Evolutionary conservation across 2,888 invertebrate genomes (phyloP).

Genomic region (Slavum lentiscoides): DNA sequence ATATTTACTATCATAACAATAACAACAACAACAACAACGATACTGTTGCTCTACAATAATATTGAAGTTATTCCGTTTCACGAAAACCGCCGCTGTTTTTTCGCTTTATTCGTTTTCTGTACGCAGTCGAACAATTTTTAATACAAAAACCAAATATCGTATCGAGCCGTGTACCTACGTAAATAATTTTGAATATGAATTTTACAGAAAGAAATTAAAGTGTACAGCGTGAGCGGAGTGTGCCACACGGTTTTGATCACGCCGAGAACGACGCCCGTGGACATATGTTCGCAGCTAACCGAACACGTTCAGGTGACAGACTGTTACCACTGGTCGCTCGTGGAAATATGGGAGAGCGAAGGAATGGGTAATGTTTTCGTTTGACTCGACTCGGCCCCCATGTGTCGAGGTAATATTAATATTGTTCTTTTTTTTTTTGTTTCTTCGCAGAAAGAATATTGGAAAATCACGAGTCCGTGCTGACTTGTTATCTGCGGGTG

Average conservation of each 20-base stretch:
- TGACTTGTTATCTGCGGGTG: not conserved
- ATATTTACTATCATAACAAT: not conserved
- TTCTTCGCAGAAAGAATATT: slow-evolving; percentile 21
- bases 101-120: too few relatives aligned
- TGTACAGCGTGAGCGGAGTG: slow-evolving; percentile 2
- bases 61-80: too few relatives aligned
- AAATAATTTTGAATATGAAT: slow-evolving; percentile 1
- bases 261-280: not conserved
- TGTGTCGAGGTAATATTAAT: not conserved
- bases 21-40: not conserved
- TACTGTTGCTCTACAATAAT: too few relatives aligned
- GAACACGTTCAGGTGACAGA: not conserved
- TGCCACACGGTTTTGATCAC: slow-evolving; percentile 8
- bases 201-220: slow-evolving; percentile 19
- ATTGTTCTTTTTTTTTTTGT: not conserved
- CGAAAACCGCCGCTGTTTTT: too few relatives aligned
- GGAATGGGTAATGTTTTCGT: slow-evolving; percentile 7
- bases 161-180: not conserved
- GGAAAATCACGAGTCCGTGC: slow-evolving; percentile 31
- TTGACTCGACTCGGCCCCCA: not conserved
- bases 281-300: slow-evolving; percentile 7
- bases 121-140: too few relatives aligned
- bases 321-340: slow-evolving; percentile 12
- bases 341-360: slow-evolving; percentile 24
- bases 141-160: too few relatives aligned